Evolutionary conservation across 2,797 vertebrate species (phyloP), one percentile per base, ranked within the genome.

Genomic region (Ptychobarbus kaznakovi): DNA sequence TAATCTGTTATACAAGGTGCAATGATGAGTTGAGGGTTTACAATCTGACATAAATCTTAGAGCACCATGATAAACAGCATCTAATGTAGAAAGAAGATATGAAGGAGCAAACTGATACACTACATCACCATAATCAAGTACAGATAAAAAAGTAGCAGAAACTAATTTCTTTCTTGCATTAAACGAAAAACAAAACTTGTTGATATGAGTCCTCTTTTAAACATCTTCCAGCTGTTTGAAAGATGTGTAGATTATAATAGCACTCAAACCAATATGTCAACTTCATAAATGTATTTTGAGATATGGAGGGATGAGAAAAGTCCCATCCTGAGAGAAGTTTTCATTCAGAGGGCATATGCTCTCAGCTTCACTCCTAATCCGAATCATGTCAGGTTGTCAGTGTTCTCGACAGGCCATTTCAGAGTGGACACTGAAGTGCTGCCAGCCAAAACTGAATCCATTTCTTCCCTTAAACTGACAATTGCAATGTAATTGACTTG

Each of bases 401-500:
- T 72, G 22, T 72, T 82, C 16, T 13, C 0, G n/a, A 73, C 53
- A 46, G 53, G 53, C 25, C 16, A 61, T 82, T 82, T 82, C 58
- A 69, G 56, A 58, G 46, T 75, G 16, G 35, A 76, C 25, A 49
- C n/a, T 66, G n/a, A 44, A 56, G 65, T 65, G 69, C 38, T 80
- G 56, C 22, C 66, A 80, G 35, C 22, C 18, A 73, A 44, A 81
- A 56, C 80, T 42, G 32, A 56, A 58, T 58, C 16, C 4, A 73
- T 61, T 58, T 73, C 56, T 66, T 73, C 12, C 22, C 35, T 72
- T 72, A 42, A 16, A 63, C 69, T 38, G 40, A 85, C 22, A 25
- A 38, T 32, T 78, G 63, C 35, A 61, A 42, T n/a, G 16, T 35
- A 82, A 82, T 40, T 69, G 63, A 81, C 49, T 72, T 32, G 38